Base-by-base conservation (phyloP, 2,113 vertebrate species). In the Tamias sibiricus region DNA sequence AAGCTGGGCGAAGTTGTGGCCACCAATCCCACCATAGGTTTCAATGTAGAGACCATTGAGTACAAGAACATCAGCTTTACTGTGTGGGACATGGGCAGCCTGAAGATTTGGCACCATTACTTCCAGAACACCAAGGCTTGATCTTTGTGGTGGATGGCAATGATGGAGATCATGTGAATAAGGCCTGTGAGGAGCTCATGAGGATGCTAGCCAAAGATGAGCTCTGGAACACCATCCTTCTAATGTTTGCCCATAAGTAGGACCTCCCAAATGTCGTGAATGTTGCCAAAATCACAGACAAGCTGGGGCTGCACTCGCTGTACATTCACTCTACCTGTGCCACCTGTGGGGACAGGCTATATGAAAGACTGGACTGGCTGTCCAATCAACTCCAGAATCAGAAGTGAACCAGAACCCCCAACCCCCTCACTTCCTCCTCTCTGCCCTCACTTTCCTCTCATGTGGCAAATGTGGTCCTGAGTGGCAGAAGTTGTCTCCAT, bases 91-190 rank as follows among this genome's bases (percentile, higher is more conserved):
- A 19, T 20, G 54, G 19, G 47, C 13, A 12, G 47, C 47, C 47
- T 12, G 13, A 49, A 49, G 47, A 49, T 49, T 49, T 49, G 47
- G 99, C 99, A 99, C 97, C 99, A 99, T 97, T 99, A 99, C 95
- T 99, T 99, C 98, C 99, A 99, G 98, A 99, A 99, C 98, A 99
- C 99, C 99, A 99, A 99, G 99, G 99, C 96, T 98, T 99, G 97
- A 99, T 99, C 98, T 99, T 99, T 97, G 99, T 99, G 85, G 99
- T 99, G 91, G 99, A 99, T 98, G 99, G 99, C 97, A 99, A 99
- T 26, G 99, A 99, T 98, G 97, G 99, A 97, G 99, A 99, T 98
- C 98, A 99, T 40, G 98, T 99, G 94, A 98, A 98, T 0, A 99
- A 99, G 96, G 99, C 99, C 84, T 98, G 99, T 20, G 99, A 99